Conservation (phyloP, 2,113 vertebrate species). For the Hyperopisus bebe region DNA sequence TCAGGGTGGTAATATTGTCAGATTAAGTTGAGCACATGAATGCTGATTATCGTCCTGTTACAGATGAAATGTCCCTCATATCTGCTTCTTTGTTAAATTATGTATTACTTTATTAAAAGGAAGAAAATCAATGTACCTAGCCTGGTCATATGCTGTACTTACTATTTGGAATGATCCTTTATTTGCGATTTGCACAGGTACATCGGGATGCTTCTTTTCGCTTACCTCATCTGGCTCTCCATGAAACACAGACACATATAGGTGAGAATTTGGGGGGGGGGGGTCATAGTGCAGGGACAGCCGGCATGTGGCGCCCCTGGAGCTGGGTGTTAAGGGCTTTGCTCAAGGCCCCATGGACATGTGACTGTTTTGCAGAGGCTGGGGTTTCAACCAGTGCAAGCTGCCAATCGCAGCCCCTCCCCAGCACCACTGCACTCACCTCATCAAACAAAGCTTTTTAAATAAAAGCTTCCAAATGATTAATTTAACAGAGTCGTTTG, state of each 20-base stretch:
- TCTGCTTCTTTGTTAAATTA: neutral
- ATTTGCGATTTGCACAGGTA: too few species aligned
- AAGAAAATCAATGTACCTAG: neutral
- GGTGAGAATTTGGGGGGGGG: neutral
- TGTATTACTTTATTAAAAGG: neutral
- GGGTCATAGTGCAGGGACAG: neutral
- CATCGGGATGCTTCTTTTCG: neutral
- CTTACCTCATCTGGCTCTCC: neutral
- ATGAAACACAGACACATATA: neutral
- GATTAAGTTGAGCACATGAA: neutral
- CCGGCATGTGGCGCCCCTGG: neutral
- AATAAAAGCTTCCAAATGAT: neutral
- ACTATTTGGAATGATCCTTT: too few species aligned
- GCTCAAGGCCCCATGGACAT: neutral
- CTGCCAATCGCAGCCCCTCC: neutral
- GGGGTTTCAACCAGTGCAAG: neutral
- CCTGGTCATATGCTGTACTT: neutral
- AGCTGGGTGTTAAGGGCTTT: neutral
- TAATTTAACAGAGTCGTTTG: neutral
- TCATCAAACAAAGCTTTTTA: neutral
- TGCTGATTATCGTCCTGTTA: neutral
- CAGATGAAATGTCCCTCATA: neutral
- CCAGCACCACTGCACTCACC: neutral
- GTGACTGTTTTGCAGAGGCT: neutral
- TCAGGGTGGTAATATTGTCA: neutral